Conservation (phyloP, 1,140 invertebrate genomes). For the Tetramorium alpestre region DNA sequence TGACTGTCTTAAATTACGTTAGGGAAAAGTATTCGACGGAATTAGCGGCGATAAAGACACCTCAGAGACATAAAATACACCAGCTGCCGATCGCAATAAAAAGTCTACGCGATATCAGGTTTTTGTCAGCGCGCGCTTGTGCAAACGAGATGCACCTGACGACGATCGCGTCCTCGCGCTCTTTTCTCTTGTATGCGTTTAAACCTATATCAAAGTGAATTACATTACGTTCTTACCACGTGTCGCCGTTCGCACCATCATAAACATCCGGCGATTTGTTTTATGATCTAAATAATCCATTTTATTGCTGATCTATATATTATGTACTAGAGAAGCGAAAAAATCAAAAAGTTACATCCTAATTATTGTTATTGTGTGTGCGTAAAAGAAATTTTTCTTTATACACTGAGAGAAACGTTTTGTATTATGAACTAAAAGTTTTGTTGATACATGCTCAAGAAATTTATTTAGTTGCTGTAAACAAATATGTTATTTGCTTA, state of each 20-base stretch:
- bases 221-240: conserved; percentile 35
- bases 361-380: neutral
- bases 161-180: neutral
- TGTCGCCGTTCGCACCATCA: neutral
- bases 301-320: conserved; percentile 2
- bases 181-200: conserved; percentile 16
- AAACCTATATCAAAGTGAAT: conserved; percentile 34
- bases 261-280: conserved; percentile 31
- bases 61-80: conserved; percentile 1
- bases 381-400: neutral
- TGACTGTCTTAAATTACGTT: conserved; percentile 55
- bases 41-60: conserved; percentile 34
- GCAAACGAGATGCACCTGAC: conserved; percentile 52
- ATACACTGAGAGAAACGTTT: no score
- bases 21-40: conserved; percentile 25
- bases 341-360: neutral
- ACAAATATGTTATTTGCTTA: no score
- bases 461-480: no score
- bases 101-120: conserved; percentile 44
- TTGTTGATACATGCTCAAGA: no score
- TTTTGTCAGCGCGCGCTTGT: conserved; percentile 36
- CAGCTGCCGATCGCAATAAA: conserved; percentile 47
- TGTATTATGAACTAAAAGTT: no score
- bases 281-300: conserved; percentile 21
- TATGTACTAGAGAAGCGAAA: neutral